Percentiles rank a stretch among this genome's conserved stretches.
Evolutionary conservation across 2,888 invertebrate genomes (phyloP).

Genomic region (Tetramorium bicarinatum): DNA sequence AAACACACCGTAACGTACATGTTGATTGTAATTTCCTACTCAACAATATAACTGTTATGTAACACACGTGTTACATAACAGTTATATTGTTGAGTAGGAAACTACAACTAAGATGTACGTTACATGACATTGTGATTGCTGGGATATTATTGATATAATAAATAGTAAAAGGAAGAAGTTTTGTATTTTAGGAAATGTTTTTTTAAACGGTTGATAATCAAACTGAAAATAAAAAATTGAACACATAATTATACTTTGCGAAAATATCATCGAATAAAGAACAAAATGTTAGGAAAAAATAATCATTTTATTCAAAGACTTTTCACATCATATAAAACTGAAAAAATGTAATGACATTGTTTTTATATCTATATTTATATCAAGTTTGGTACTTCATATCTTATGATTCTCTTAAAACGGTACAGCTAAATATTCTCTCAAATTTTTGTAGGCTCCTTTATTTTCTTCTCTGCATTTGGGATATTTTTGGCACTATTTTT

Average conservation of each 20-base stretch:
- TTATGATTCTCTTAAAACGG: background rate
- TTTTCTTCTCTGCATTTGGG: constrained; percentile 51
- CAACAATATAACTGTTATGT: too few species aligned
- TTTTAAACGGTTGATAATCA: background rate
- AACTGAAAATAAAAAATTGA: background rate
- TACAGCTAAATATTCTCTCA: background rate
- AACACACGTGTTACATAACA: too few species aligned
- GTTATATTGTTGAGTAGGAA: too few species aligned
- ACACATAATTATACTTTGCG: background rate
- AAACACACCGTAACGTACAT: too few species aligned
- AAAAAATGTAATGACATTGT: background rate
- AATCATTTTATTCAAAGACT: constrained; percentile 24
- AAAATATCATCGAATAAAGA: background rate
- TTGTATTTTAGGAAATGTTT: background rate
- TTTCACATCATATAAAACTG: background rate
- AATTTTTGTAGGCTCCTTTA: constrained; percentile 42
- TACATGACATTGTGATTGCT: too few species aligned
- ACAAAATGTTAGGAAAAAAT: constrained; percentile 11
- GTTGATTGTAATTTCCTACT: too few species aligned
- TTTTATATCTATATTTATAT: background rate
- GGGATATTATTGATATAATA: background rate
- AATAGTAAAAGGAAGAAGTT: background rate
- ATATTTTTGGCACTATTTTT: constrained; percentile 24
- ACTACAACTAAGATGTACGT: too few species aligned
- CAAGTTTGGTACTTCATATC: background rate